phyloP scores from a whole-genome alignment of 2,113 vertebrate species.

The Rhabdomys dilectus region DNA sequence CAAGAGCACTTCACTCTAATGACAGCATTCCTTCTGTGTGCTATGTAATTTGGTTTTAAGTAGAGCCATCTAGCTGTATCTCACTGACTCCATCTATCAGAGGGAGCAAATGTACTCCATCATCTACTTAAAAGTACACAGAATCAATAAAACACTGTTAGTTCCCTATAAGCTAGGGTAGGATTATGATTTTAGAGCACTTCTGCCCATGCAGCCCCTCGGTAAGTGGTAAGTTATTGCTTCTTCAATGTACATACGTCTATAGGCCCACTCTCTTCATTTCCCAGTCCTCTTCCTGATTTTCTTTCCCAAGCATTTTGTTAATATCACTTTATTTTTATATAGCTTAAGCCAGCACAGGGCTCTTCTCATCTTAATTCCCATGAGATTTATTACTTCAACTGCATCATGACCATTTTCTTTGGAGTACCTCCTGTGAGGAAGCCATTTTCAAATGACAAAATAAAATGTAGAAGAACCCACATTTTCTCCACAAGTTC shows the following conservation, averaged over 20 bases:
- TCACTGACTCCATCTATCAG: background rate
- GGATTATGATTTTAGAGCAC: conserved; percentile 1
- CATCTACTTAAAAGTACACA: background rate
- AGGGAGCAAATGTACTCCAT: background rate
- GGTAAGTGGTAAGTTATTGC: background rate
- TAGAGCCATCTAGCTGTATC: background rate
- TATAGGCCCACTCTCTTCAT: background rate
- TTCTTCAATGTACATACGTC: background rate
- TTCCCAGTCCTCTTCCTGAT: background rate
- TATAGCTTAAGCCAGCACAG: background rate
- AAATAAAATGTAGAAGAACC: conserved; percentile 19
- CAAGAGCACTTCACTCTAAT: conserved; percentile 4
- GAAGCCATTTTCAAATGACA: background rate
- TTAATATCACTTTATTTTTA: background rate
- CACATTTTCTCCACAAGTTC: background rate
- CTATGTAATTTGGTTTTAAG: conserved; percentile 4
- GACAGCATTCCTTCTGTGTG: background rate
- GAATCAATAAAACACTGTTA: conserved; percentile 24
- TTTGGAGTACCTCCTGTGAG: background rate
- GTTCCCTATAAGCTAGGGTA: conserved; percentile 24
- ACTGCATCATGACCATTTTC: background rate
- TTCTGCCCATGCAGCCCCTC: background rate
- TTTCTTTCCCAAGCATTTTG: background rate
- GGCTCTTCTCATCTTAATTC: background rate
- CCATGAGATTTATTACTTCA: background rate